phyloP scores from a whole-genome alignment of 2,888 invertebrate genomes.

The Pyrochroa serraticornis region DNA sequence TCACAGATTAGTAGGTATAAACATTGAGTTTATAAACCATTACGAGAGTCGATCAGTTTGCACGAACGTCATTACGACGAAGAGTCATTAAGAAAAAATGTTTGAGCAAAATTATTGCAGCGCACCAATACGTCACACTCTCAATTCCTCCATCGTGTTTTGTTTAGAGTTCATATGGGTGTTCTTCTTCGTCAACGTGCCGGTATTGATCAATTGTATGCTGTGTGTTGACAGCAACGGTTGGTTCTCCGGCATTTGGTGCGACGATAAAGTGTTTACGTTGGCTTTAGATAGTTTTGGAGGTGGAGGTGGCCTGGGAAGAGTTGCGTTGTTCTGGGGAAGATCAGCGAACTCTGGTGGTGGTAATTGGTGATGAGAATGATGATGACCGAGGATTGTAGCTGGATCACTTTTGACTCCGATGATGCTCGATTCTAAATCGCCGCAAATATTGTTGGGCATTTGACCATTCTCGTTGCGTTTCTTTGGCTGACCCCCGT shows the following conservation, averaged over 20 bases:
- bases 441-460: conserved; percentile 89
- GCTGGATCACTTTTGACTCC: conserved; percentile 67
- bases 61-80: conserved; percentile 2
- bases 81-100: conserved; percentile 34
- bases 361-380: conserved; percentile 77
- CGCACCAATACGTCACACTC: conserved; percentile 73
- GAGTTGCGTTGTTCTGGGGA: conserved; percentile 73
- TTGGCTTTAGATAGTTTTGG: conserved; percentile 71
- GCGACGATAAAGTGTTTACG: conserved; percentile 62
- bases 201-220: conserved; percentile 79
- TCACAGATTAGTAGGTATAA: conserved; percentile 36
- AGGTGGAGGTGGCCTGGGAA: conserved; percentile 70
- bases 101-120: conserved; percentile 47
- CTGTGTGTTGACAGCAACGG: conserved; percentile 76
- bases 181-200: conserved; percentile 78
- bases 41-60: not conserved
- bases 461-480: conserved; percentile 85
- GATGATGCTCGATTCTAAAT: conserved; percentile 68
- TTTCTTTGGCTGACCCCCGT: conserved; percentile 66
- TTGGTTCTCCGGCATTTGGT: conserved; percentile 70
- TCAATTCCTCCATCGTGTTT: conserved; percentile 76
- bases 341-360: conserved; percentile 86
- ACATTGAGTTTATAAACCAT: conserved; percentile 19
- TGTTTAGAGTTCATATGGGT: conserved; percentile 68
- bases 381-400: conserved; percentile 76